A percentile compares a stretch with the other conserved stretches of the same genome.
Evolutionary conservation across 1,140 invertebrate genomes (phyloP).

Genomic region (Calliopsis andreniformis): DNA sequence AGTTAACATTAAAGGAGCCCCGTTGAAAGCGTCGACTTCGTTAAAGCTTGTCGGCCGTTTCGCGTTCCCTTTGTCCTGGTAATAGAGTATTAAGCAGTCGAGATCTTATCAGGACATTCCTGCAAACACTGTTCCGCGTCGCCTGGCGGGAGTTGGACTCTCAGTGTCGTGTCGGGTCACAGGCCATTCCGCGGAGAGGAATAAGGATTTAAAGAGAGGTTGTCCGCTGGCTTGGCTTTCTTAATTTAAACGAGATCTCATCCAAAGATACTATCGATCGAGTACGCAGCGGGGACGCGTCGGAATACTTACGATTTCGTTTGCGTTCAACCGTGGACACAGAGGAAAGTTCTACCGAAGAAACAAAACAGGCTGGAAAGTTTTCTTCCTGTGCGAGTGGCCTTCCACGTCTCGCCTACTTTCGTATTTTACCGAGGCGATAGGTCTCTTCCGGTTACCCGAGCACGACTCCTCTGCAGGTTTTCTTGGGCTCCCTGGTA

Average conservation of each 20-base stretch:
- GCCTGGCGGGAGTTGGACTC: constrained; percentile 7
- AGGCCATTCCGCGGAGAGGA: neutral
- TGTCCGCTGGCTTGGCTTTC: no score
- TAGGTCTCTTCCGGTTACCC: constrained; percentile 2
- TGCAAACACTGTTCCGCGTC: constrained; percentile 18
- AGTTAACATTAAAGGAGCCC: constrained; percentile 55
- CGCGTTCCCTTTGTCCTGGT: constrained; percentile 58
- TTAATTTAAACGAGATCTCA: constrained; percentile 40
- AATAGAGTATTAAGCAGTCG: constrained; percentile 65
- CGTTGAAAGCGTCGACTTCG: constrained; percentile 62
- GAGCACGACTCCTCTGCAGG: neutral
- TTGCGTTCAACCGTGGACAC: neutral
- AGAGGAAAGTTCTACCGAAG: neutral
- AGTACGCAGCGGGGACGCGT: neutral
- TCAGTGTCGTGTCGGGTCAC: neutral
- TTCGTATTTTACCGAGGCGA: neutral
- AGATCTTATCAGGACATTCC: constrained; percentile 61
- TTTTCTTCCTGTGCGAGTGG: constrained; percentile 4
- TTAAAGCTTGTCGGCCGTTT: constrained; percentile 56
- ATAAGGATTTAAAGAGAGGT: constrained; percentile 1
- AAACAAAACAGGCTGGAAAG: constrained; percentile 4
- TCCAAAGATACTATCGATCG: constrained; percentile 2
- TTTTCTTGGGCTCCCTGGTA: neutral
- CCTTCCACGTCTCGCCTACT: constrained; percentile 1
- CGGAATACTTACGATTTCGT: constrained; percentile 14